These are phyloP conservation scores for Papilio xuthus DNA, from an alignment of 1,140 invertebrate species.

Conservation along the genomic window DNA sequence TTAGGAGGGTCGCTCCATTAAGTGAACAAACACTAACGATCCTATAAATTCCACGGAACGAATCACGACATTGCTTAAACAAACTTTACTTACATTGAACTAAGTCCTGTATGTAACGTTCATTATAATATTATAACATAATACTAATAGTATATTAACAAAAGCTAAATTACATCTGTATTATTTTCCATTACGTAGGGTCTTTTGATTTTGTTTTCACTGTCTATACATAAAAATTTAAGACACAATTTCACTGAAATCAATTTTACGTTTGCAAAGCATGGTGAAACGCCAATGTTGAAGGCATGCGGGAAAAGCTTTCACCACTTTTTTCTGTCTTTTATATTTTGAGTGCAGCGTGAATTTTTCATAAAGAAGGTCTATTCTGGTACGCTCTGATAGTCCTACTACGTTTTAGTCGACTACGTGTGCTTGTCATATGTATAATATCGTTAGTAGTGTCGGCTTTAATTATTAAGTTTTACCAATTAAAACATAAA, in stretches of 20 bases:
- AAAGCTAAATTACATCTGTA: background rate
- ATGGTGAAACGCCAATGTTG: background rate
- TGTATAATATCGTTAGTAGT: background rate
- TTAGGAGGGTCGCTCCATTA: background rate
- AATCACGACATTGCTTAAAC: background rate
- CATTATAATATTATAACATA: background rate
- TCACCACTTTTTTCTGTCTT: background rate
- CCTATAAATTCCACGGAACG: background rate
- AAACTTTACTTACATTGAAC: background rate
- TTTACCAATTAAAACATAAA: background rate
- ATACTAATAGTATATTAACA: background rate
- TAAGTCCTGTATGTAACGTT: background rate
- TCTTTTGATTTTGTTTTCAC: background rate
- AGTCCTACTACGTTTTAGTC: background rate
- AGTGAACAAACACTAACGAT: conserved; percentile 4
- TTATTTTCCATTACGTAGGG: background rate
- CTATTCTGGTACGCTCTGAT: background rate
- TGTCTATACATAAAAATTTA: background rate
- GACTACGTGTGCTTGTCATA: background rate
- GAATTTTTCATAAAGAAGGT: background rate
- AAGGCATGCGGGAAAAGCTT: background rate
- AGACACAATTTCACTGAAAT: background rate
- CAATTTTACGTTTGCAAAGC: background rate
- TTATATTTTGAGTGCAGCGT: background rate
- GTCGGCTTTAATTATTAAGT: background rate